Percentiles rank a stretch among this genome's conserved stretches.
Conservation (phyloP, 2,113 vertebrate species). For the Oryzias melastigma region DNA sequence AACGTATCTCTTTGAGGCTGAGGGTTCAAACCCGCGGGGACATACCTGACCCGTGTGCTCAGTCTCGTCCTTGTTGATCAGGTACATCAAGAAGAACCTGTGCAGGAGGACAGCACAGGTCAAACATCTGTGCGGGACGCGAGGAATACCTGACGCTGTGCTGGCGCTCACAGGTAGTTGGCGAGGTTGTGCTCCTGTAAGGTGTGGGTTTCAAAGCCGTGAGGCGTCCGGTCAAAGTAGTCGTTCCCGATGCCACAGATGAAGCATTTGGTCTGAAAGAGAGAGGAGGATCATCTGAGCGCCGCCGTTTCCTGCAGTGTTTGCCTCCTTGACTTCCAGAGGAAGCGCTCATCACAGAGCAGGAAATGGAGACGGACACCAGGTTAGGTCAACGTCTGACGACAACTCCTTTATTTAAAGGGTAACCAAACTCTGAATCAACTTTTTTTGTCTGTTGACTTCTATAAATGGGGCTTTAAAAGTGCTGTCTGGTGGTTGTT, state of each 20-base stretch:
- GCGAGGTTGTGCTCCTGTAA: slow-evolving; percentile 98
- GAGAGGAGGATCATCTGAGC: neutral
- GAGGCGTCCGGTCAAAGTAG: slow-evolving; percentile 95
- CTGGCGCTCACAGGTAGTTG: slow-evolving; percentile 93
- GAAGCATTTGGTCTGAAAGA: slow-evolving; percentile 93
- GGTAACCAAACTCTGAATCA: too few species aligned
- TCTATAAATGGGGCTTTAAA: too few species aligned
- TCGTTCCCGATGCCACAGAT: slow-evolving; percentile 99
- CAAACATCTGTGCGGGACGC: neutral
- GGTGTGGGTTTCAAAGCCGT: slow-evolving; percentile 98
- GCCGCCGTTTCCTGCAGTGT: neutral
- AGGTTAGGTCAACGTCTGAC: too few species aligned
- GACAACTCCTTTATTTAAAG: too few species aligned
- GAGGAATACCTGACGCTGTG: neutral
- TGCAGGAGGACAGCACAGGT: neutral
- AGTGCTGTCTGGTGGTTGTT: too few species aligned
- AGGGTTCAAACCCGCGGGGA: neutral
- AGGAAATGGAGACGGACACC: too few species aligned
- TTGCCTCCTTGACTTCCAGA: too few species aligned
- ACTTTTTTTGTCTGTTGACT: too few species aligned
- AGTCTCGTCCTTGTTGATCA: slow-evolving; percentile 99
- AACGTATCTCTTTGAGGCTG: too few species aligned
- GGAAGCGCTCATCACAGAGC: too few species aligned
- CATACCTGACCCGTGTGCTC: slow-evolving; percentile 96
- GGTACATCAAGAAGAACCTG: slow-evolving; percentile 99